Evolutionary conservation across 2,888 invertebrate genomes (phyloP), one percentile per base, ranked within the genome.

Genomic region (Spatulosminthurus flaviceps): DNA sequence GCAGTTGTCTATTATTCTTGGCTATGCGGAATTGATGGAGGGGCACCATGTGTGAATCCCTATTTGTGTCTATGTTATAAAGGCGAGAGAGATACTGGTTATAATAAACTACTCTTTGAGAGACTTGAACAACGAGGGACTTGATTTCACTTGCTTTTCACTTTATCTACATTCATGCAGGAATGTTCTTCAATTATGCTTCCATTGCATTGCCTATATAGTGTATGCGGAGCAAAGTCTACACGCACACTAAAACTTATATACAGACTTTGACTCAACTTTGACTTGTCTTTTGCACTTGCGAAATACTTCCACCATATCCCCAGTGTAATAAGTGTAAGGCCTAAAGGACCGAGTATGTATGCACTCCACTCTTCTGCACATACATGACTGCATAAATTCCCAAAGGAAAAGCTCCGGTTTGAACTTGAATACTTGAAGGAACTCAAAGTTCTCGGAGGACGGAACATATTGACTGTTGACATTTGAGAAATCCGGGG

Each of bases 1-100:
- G 28, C 60, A 74, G 22, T 43, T n/a, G 60, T 28, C 74, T 61
- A 74, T 60, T 74, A 51, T 74, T 74, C 74, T 74, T 61, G 61
- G 51, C 74, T 71, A 9, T 64, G 74, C 28, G 61, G 64, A 74
- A 21, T 29, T 74, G 60, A 34, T 26, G 26, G 72, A 24, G 72
- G 34, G 74, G 61, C 61, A 61, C 74, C 61, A 26, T 28, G 28
- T 74, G 74, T 73, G 26, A 28, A 28, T n/a, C n/a, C 24, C 43
- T 13, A 16, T 28, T 13, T 13, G 26, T 51, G 41, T 16, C 9
- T 7, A 9, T 9, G 9, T n/a, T 34, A 13, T 21, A 16, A 60
- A 60, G 22, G 4, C 7, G 60, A 60, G 22, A 21, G 21, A 64
- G 11, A 64, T 22, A 64, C n/a, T 28, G 16, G 16, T 11, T 26